A percentile compares a stretch with the other conserved stretches of the same genome.
Evolutionary conservation across 64 coral and sea anemone genomes (phyloP).

Genomic region (Exaiptasia diaphana): DNA sequence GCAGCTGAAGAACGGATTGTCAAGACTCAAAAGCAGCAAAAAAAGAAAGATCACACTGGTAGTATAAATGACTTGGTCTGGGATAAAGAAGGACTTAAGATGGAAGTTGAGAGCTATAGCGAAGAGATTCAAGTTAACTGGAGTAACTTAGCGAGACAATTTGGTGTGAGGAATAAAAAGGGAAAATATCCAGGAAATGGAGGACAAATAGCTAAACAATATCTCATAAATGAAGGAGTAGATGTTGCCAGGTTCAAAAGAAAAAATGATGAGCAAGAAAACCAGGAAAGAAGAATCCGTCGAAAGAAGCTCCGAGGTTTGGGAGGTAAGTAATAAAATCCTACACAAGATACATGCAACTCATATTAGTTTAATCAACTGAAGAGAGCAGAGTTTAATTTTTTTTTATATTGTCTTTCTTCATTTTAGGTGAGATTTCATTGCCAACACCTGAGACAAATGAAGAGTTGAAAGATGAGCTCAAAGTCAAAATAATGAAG

Average conservation of each 20-base stretch:
- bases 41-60: conserved; percentile 12
- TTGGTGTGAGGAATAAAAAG: conserved; percentile 2
- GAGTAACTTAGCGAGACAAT: background rate
- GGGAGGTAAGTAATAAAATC: background rate
- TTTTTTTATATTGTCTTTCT: background rate
- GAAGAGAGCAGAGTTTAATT: too few relatives aligned
- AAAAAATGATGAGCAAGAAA: background rate
- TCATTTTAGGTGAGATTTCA: background rate
- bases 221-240: background rate
- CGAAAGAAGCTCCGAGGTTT: conserved; percentile 17
- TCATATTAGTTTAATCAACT: background rate
- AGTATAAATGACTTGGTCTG: conserved; percentile 25
- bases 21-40: background rate
- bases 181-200: conserved; percentile 16
- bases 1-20: background rate
- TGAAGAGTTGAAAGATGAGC: background rate
- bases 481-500: conserved; percentile 16
- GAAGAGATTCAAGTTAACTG: conserved; percentile 16
- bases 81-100: conserved; percentile 21
- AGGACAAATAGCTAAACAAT: conserved; percentile 28
- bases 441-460: background rate
- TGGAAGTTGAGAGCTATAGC: conserved; percentile 15
- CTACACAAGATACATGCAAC: background rate
- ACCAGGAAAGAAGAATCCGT: background rate
- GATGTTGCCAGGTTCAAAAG: conserved; percentile 17